Percentiles rank a stretch among this genome's conserved stretches.
Conservation (phyloP, 2,888 invertebrate genomes). For the Epinotia demarniana region DNA sequence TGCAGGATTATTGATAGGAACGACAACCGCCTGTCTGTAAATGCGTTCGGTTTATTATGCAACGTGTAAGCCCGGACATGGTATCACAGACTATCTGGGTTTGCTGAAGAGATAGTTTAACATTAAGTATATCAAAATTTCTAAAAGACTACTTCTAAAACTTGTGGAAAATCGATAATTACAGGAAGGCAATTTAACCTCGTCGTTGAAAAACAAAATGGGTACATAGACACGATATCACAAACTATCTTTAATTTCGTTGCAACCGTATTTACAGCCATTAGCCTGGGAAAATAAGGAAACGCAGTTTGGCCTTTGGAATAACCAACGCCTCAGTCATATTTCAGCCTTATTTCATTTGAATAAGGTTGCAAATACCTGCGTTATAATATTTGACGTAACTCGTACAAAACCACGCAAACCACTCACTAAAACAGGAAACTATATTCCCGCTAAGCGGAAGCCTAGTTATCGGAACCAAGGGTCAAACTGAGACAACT, state of each 20-base stretch:
- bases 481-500: not conserved
- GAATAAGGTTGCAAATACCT: not conserved
- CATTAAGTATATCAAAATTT: too few relatives aligned
- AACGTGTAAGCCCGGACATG: too few relatives aligned
- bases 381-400: not conserved
- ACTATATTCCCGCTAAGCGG: constrained; percentile 8
- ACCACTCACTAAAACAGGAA: constrained; percentile 6
- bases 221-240: too few relatives aligned
- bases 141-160: too few relatives aligned
- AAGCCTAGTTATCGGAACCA: constrained; percentile 52
- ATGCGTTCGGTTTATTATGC: too few relatives aligned
- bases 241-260: not conserved
- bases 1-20: too few relatives aligned
- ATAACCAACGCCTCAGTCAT: not conserved
- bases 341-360: not conserved
- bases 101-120: too few relatives aligned
- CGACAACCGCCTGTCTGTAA: too few relatives aligned
- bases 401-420: not conserved
- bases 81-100: too few relatives aligned
- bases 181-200: too few relatives aligned
- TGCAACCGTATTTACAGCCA: not conserved
- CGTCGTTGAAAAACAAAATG: too few relatives aligned
- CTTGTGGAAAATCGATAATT: too few relatives aligned
- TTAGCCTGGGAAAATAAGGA: not conserved
- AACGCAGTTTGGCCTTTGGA: not conserved